Percentiles rank a stretch among this genome's conserved stretches.
Conservation (phyloP, 2,113 vertebrate species). For the Anarhynchus alexandrinus region DNA sequence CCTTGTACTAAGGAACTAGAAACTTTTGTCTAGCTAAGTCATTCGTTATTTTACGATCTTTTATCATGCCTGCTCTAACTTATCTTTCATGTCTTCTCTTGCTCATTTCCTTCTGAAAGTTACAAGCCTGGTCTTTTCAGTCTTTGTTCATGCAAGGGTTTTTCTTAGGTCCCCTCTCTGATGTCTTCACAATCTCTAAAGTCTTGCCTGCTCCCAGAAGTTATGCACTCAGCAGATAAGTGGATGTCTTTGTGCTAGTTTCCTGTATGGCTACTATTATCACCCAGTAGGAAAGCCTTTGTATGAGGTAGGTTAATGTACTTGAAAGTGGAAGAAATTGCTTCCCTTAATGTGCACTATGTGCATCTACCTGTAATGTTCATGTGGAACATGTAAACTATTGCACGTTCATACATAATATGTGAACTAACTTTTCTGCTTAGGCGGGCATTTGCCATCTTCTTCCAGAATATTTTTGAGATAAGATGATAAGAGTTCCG, state of each 20-base stretch:
- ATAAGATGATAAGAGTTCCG: neutral
- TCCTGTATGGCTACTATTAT: neutral
- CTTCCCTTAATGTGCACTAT: neutral
- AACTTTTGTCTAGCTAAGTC: neutral
- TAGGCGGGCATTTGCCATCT: neutral
- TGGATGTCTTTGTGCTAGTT: neutral
- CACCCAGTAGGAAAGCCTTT: neutral
- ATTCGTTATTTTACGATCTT: neutral
- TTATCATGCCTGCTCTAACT: neutral
- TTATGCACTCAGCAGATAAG: neutral
- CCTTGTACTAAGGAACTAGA: neutral
- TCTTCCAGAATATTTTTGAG: neutral
- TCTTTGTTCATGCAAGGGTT: neutral
- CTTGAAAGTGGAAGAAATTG: neutral
- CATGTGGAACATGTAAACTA: neutral
- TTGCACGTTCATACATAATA: neutral
- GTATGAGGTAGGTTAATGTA: neutral
- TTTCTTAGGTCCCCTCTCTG: neutral
- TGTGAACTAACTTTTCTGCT: neutral
- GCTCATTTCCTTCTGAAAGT: neutral
- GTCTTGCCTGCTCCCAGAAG: neutral
- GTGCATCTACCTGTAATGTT: neutral
- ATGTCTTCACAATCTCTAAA: neutral
- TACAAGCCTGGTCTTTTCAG: neutral
- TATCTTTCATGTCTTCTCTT: neutral